Base-by-base conservation (phyloP, 2,797 vertebrate genomes). In the Propithecus deckenii region DNA sequence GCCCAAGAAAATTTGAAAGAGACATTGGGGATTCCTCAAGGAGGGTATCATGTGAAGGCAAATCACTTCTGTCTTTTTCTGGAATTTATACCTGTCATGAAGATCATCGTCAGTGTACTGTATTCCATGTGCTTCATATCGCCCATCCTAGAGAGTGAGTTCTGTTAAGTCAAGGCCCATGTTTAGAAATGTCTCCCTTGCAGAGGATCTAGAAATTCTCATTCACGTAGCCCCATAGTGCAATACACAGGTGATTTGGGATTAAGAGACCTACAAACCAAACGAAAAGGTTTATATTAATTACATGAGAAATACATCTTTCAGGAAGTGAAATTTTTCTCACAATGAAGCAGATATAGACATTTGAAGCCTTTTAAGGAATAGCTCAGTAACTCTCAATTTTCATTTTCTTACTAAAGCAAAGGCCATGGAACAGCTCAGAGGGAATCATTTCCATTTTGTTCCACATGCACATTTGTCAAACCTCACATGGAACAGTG, bases 321-420 rank as follows among this genome's bases (percentile, higher is more conserved):
- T 10, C 15, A 86, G 76, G 41, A 81, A 30, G 38, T 55, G 20
- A 46, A 87, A 87, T 30, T 50, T 96, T 96, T 72, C 55, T 97
- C 15, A 63, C 50, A 71, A 5, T 85, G 67, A 90, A 59, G 7
- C 61, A 87, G 25, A 71, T 85, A 69, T 4, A 84, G 52, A 79
- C 8, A 81, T 52, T 74, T 57, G 61, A 92, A 96, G 35, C 43
- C 7, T 78, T 86, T 69, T 78, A 93, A 57, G 46, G n/a, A 94
- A 87, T 25, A 84, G 10, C 13, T 92, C 52, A 91, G 35, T 43
- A 86, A 71, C 48, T 97, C 76, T 32, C 14, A n/a, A 48, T 90
- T 91, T 90, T 84, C 55, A 67, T 74, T 88, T 86, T 55, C 52
- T 79, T 86, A 63, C 72, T 92, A 76, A 88, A 88, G 79, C n/a